These are phyloP conservation scores for Misgurnus anguillicaudatus DNA, from an alignment of 2,113 vertebrate species.

Conservation along the genomic window DNA sequence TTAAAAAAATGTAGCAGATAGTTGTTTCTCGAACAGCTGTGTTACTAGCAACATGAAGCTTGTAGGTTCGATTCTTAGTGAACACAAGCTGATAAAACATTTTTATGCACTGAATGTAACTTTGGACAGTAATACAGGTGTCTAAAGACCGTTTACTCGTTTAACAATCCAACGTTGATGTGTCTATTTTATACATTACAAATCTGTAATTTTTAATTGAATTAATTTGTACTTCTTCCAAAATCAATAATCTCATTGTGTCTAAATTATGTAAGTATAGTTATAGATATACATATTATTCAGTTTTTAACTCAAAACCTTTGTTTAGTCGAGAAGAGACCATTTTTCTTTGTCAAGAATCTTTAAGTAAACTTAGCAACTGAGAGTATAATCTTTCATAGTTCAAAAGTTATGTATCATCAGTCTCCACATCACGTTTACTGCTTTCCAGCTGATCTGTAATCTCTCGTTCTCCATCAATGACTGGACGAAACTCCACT, in stretches of 20 bases:
- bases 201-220: not conserved
- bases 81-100: no score
- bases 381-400: not conserved
- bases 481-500: conserved; percentile 66
- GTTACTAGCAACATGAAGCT: no score
- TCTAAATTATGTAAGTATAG: not conserved
- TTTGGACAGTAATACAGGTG: not conserved
- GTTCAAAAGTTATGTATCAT: not conserved
- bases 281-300: not conserved
- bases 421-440: not conserved
- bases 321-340: not conserved
- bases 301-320: not conserved
- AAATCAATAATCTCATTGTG: not conserved
- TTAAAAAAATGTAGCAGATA: no score
- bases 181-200: not conserved
- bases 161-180: not conserved
- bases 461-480: conserved; percentile 7
- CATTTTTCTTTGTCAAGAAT: not conserved
- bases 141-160: not conserved
- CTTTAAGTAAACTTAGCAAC: not conserved
- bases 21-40: no score
- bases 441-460: not conserved
- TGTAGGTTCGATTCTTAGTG: no score
- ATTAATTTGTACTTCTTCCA: not conserved
- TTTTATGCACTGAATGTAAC: not conserved